Base-by-base conservation (phyloP, 2,888 invertebrate species). In the Diarsia brunnea region DNA sequence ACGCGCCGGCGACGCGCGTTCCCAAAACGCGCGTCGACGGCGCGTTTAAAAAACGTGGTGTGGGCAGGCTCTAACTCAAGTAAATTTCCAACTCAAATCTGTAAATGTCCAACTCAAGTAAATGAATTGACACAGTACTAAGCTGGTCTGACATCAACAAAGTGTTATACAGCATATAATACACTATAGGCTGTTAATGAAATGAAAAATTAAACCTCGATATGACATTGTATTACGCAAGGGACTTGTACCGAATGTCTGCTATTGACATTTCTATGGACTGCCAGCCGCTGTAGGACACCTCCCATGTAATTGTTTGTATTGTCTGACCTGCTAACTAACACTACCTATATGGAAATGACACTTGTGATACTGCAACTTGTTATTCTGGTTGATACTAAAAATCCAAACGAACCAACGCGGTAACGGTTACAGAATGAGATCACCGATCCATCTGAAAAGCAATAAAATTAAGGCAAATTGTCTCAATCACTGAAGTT, bases 261-360 rank as follows among this genome's bases (percentile, higher is more conserved):
- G 61, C 3, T 66, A 73, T 49, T 66, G 75, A 66, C 38, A 81
- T 60, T 65, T 66, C 60, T 51, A 60, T 78, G 49, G 31, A 47
- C 19, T 60, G 19, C 45, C 21, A 47, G 19, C 38, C 1, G 31
- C 14, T 53, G 38, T 47, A 53, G 47, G 7, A 53, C 24, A 58
- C 64, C 14, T 31, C 7, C 7, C 2, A 38, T n/a, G 24, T 49
- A 49, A 78, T 65, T 61, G 21, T 38, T 80, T 7, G n/a, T 53
- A 47, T 51, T 73, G 27, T 51, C 38, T 19, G 4, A 5, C 47
- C 16, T n/a, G 31, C 24, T 31, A 19, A 47, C 38, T 31, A 67
- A n/a, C 43, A 65, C 16, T 3, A 58, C 14, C n/a, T 61, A 27
- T 70, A 70, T 27, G 14, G 11, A 43, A 61, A 53, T 61, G 0